Percentiles rank a stretch among this genome's conserved stretches.
phyloP scores from a whole-genome alignment of 2,113 vertebrate genomes.

The Sciurus niger region DNA sequence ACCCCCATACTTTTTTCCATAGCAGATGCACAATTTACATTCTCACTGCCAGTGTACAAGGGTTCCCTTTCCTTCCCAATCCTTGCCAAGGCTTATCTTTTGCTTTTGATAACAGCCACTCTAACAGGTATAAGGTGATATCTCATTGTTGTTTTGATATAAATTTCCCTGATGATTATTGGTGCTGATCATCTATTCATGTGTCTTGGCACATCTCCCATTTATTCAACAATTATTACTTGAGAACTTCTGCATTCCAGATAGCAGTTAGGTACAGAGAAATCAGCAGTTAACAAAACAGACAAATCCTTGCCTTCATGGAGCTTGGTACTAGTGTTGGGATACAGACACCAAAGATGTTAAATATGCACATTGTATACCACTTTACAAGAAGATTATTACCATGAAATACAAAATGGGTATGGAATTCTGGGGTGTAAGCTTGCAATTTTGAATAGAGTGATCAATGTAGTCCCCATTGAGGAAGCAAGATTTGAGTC shows the following conservation, averaged over 20 bases:
- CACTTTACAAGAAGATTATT: background rate
- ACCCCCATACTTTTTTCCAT: background rate
- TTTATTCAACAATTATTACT: slow-evolving; percentile 48
- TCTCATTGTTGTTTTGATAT: background rate
- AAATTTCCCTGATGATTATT: background rate
- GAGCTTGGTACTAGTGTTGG: background rate
- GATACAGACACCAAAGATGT: background rate
- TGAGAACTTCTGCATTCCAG: background rate
- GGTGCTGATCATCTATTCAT: background rate
- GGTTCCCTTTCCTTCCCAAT: background rate
- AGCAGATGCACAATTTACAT: background rate
- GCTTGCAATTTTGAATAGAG: slow-evolving; percentile 32
- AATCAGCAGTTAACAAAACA: background rate
- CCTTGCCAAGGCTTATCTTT: background rate
- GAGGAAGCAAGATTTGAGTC: background rate
- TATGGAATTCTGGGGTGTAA: background rate
- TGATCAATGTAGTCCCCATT: background rate
- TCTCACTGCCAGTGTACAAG: background rate
- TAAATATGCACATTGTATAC: background rate
- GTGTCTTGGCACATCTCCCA: background rate
- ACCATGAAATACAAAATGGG: slow-evolving; percentile 22
- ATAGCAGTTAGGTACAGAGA: background rate
- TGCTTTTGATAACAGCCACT: background rate
- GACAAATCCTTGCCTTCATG: background rate
- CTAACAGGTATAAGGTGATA: background rate